Base-by-base conservation (phyloP, 2,888 invertebrate species). In the Caenorhabditis becei region DNA sequence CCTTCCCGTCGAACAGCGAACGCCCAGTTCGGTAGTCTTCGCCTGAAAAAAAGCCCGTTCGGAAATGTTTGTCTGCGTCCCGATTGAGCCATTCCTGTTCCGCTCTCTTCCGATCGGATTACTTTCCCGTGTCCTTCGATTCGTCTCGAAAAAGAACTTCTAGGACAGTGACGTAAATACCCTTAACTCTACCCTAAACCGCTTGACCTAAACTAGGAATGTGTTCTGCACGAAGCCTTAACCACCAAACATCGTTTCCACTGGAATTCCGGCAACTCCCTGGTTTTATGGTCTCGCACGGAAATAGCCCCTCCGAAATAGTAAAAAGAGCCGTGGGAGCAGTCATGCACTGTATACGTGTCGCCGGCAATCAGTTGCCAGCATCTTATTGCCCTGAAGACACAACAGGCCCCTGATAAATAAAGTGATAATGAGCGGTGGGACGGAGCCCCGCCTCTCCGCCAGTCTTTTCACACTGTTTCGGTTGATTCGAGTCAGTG, bases 371-470 rank as follows among this genome's bases (percentile, higher is more conserved):
- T 62, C 26, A 32, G 2, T 51, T 51, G 32, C 63, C 62, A 63
- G 16, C 61, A 41, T 7, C 58, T 61, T 70, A 41, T 61, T 53
- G 41, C 53, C 61, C 53, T 70, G 59, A 23, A 23, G 35, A 49
- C 51, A 28, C 32, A 61, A 70, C 49, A 58, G 51, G 47, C 58
- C 62, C 53, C 32, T 47, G 24, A 41, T 41, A 41, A 41, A 62
- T 28, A 49, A 18, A 59, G 28, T 71, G 72, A 72, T 63, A 63
- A 72, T 63, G 72, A 63, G 70, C 44, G 62, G 44, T 26, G 58
- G 32, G 59, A n/a, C 20, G 32, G 51, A 35, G 62, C 47, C 35
- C 56, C 62, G 72, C 62, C 72, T 37, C 53, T 47, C 63, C 72
- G 35, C 53, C 56, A 32, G 28, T 54, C 56, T 59, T 59, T n/a